Percentiles rank a stretch among this genome's conserved stretches.
Conservation (phyloP, 2,888 invertebrate species). For the Drosophila multiciliata region DNA sequence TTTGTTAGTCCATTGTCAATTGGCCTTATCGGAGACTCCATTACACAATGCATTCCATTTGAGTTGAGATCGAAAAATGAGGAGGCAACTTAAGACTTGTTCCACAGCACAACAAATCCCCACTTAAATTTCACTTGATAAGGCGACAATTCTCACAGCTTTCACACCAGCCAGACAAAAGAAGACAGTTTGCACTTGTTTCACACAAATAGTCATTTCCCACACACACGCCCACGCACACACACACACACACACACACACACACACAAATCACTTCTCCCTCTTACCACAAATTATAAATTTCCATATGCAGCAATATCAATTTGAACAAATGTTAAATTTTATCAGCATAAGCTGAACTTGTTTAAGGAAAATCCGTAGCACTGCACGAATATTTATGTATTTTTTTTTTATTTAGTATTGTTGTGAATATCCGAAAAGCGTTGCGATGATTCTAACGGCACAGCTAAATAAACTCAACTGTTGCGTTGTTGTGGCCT, state of each 20-base stretch:
- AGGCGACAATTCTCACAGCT: slow-evolving; percentile 44
- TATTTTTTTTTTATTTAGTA: neutral
- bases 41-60: slow-evolving; percentile 30
- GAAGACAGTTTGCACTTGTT: slow-evolving; percentile 13
- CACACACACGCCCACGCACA: neutral
- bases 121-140: slow-evolving; percentile 33
- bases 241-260: neutral
- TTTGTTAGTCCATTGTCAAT: neutral
- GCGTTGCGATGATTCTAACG: slow-evolving; percentile 36
- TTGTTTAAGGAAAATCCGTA: neutral
- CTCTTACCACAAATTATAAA: slow-evolving; percentile 49
- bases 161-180: slow-evolving; percentile 26
- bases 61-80: slow-evolving; percentile 19
- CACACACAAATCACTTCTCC: neutral
- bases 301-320: slow-evolving; percentile 45
- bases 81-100: slow-evolving; percentile 22
- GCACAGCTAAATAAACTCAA: slow-evolving; percentile 72
- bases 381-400: slow-evolving; percentile 11
- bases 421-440: slow-evolving; percentile 8
- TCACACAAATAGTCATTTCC: slow-evolving; percentile 10
- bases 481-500: slow-evolving; percentile 53
- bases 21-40: slow-evolving; percentile 16
- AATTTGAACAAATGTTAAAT: slow-evolving; percentile 17
- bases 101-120: slow-evolving; percentile 26
- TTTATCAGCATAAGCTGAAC: slow-evolving; percentile 9